Evolutionary conservation across 2,797 vertebrate species (phyloP).

Genomic region (Mus minutoides): DNA sequence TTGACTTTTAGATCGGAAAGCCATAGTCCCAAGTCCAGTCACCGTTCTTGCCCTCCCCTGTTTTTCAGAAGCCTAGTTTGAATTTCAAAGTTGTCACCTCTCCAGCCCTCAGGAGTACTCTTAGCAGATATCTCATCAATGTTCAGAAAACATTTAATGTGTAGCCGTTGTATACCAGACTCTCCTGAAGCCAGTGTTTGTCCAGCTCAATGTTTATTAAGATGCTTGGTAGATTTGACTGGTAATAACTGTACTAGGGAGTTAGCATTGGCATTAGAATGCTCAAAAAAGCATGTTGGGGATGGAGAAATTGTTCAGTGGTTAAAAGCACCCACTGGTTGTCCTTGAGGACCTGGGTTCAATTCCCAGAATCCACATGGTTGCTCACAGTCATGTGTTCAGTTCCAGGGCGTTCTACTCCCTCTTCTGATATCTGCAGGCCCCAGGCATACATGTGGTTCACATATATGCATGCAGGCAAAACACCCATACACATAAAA

Average conservation of each 20-base stretch:
- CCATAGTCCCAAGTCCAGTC: neutral
- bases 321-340: neutral
- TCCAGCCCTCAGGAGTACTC: neutral
- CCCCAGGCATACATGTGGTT: neutral
- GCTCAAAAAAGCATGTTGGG: neutral
- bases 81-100: neutral
- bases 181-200: neutral
- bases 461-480: neutral
- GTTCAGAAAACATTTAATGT: neutral
- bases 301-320: neutral
- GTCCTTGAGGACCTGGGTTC: neutral
- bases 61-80: conserved; percentile 19
- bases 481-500: neutral
- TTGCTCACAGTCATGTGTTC: neutral
- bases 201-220: neutral
- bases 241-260: neutral
- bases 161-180: neutral
- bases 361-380: neutral
- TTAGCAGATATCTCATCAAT: neutral
- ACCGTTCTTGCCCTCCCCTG: neutral
- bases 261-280: neutral
- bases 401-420: neutral
- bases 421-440: neutral
- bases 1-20: conserved; percentile 20
- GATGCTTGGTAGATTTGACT: neutral